Base-by-base conservation (phyloP, 2,888 invertebrate genomes). In the Phortica okadai region DNA sequence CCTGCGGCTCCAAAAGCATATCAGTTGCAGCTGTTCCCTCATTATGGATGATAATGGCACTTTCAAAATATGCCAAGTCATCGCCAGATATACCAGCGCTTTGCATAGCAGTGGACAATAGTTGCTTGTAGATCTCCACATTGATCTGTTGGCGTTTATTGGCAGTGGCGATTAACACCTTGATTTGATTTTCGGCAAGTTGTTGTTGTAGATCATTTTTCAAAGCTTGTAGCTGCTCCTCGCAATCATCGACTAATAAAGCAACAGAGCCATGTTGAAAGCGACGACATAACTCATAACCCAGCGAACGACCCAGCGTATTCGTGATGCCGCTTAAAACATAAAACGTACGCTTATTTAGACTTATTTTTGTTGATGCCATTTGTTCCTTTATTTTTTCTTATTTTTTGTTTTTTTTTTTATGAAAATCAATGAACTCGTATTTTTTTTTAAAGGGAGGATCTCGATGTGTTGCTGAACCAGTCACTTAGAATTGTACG, bases 311-410 rank as follows among this genome's bases (percentile, higher is more conserved):
- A 8, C 98, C 98, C 74, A 98, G 95, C 44, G 97, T 97, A 90
- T 95, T 90, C 74, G 97, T 97, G 0, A 97, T 96, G 14, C 98
- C 98, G 14, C 97, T 96, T 54, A 98, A 92, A 67, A 98, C 89
- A 84, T 94, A 93, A 84, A 94, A 93, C 10, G 93, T 93, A 70
- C 93, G 91, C 82, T 93, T 94, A 2, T 93, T 92, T 78, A 95
- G 92, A 89, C 94, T 93, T 89, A 94, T 88, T 86, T 81, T 89
- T 79, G 85, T 89, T 73, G 85, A 82, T 76, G 87, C 83, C 90
- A 89, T 89, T 11, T 72, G 21, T 54, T 25, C 0, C 56, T 62
- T 54, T 8, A 70, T 67, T 66, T 58, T 44, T 58, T 73, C 56
- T 70, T 58, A 42, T 25, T 79, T 78, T 76, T 67, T 64, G 11